Evolutionary conservation across 2,888 invertebrate genomes (phyloP).

Genomic region (Lithophane socia): DNA sequence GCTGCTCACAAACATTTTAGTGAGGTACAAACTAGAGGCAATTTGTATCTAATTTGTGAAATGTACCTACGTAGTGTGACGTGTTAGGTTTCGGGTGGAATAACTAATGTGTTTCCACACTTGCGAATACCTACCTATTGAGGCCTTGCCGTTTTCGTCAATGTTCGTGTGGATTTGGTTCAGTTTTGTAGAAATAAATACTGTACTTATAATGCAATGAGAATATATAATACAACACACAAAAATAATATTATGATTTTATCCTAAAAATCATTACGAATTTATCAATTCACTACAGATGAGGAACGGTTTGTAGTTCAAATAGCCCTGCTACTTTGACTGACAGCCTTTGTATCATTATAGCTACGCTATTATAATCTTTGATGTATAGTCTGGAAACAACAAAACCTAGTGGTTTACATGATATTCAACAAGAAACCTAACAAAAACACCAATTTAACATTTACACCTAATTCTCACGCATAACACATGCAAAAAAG

Average conservation of each 20-base stretch:
- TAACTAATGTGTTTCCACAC: slow-evolving; percentile 14
- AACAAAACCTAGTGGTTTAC: neutral
- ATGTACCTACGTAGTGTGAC: slow-evolving; percentile 1
- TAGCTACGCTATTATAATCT: neutral
- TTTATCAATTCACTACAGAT: neutral
- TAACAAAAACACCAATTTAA: slow-evolving; percentile 33
- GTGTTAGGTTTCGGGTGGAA: slow-evolving; percentile 26
- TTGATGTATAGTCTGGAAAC: neutral
- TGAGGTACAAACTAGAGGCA: slow-evolving; percentile 17
- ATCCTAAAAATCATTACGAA: neutral
- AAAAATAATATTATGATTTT: neutral
- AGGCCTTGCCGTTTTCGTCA: neutral
- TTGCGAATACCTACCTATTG: neutral
- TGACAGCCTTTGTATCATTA: neutral
- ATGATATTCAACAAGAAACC: neutral
- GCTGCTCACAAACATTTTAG: slow-evolving; percentile 43
- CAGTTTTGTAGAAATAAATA: neutral
- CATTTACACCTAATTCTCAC: slow-evolving; percentile 34
- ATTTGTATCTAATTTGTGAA: slow-evolving; percentile 50
- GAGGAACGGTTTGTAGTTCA: neutral
- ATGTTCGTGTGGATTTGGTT: too few relatives aligned
- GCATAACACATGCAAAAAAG: slow-evolving; percentile 38
- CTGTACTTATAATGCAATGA: too few relatives aligned
- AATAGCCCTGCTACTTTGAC: neutral
- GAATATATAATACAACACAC: neutral